phyloP scores from a whole-genome alignment of 2,888 invertebrate genomes.

The Nasonia oneida region DNA sequence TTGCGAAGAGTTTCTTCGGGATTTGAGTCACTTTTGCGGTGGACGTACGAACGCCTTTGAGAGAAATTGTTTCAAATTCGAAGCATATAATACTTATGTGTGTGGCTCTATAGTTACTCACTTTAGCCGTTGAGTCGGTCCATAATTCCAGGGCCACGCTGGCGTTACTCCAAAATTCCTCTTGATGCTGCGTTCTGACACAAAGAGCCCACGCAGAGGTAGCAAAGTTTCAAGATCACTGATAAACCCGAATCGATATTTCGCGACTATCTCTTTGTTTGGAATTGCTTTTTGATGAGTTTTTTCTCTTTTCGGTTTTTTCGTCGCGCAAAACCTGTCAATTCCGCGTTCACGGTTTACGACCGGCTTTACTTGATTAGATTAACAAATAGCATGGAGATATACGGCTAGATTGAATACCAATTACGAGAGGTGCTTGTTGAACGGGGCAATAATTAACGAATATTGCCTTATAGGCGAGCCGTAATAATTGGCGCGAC shows the following conservation, averaged over 20 bases:
- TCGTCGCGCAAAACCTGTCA: neutral
- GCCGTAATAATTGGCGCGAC: neutral
- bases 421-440: neutral
- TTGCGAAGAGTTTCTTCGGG: neutral
- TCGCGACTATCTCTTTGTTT: too few species aligned
- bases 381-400: constrained; percentile 1
- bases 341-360: neutral
- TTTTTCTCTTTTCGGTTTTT: neutral
- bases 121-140: constrained; percentile 5
- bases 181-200: neutral
- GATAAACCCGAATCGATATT: constrained; percentile 8
- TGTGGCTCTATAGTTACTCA: neutral
- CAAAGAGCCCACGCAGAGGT: neutral
- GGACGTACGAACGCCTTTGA: neutral
- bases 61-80: neutral
- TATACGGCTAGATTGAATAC: neutral
- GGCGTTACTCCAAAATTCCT: constrained; percentile 42
- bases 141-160: constrained; percentile 16
- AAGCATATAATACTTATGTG: too few species aligned
- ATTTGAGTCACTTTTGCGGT: neutral
- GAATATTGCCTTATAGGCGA: neutral
- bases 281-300: too few species aligned
- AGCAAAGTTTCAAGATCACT: constrained; percentile 19
- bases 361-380: neutral
- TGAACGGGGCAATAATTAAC: neutral